A percentile compares a stretch with the other conserved stretches of the same genome.
Evolutionary conservation across 2,888 invertebrate species (phyloP).

Genomic region (Hirtodrosophila duncani): DNA sequence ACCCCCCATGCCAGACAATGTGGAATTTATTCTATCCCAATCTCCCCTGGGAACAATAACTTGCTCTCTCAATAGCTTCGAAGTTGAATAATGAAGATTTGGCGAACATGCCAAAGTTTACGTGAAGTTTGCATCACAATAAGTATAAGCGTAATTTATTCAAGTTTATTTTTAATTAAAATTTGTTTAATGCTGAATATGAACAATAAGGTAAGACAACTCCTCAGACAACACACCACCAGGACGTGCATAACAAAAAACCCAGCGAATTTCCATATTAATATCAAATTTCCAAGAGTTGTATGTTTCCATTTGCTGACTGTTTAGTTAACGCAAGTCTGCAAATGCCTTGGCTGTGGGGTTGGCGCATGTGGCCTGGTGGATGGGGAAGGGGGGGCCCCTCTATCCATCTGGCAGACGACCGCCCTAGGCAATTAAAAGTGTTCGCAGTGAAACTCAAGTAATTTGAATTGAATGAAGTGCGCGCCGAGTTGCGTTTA

Average conservation of each 20-base stretch:
- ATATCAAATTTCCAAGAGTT: slow-evolving; percentile 53
- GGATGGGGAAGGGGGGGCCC: too few species aligned
- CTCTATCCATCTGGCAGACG: not conserved
- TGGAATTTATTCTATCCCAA: too few species aligned
- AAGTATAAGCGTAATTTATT: slow-evolving; percentile 5
- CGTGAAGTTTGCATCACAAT: too few species aligned
- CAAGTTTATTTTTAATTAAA: slow-evolving; percentile 54
- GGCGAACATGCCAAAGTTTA: too few species aligned
- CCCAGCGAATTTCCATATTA: slow-evolving; percentile 47
- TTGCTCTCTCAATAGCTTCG: too few species aligned
- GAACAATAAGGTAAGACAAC: slow-evolving; percentile 4
- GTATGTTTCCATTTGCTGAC: too few species aligned
- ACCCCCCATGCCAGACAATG: too few species aligned
- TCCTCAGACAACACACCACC: not conserved
- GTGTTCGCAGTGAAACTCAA: slow-evolving; percentile 44
- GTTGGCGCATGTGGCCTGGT: too few species aligned
- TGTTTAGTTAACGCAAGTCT: slow-evolving; percentile 42
- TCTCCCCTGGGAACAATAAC: too few species aligned
- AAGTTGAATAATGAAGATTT: too few species aligned
- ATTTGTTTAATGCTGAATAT: slow-evolving; percentile 28
- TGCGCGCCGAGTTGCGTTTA: slow-evolving; percentile 28
- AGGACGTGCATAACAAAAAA: slow-evolving; percentile 3
- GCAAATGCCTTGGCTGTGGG: slow-evolving; percentile 43
- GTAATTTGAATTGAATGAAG: slow-evolving; percentile 71
- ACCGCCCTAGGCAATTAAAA: slow-evolving; percentile 56